These are phyloP conservation scores for Branchipolynoe longqiensis DNA, from an alignment of 2,888 invertebrate genomes.

Conservation along the genomic window DNA sequence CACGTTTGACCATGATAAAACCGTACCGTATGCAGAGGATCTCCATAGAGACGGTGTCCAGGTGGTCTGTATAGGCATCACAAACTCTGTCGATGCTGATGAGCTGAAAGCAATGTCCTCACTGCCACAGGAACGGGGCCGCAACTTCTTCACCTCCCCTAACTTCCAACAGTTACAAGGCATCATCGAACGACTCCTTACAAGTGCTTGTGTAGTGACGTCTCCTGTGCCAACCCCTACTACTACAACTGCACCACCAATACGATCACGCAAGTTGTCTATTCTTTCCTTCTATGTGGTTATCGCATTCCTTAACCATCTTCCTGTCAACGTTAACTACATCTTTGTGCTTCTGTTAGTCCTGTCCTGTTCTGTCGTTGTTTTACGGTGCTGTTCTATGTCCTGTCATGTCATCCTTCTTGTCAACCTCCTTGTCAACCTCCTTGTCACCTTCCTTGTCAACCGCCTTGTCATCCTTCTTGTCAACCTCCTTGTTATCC, in stretches of 20 bases:
- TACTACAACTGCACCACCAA: neutral
- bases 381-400: no score
- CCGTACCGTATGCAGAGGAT: constrained; percentile 42
- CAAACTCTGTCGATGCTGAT: constrained; percentile 44
- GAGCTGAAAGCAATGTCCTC: constrained; percentile 60
- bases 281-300: no score
- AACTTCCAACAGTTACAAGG: constrained; percentile 12
- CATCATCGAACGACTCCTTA: neutral
- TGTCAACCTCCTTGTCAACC: no score
- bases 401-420: no score
- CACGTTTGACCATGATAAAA: constrained; percentile 43
- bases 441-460: no score
- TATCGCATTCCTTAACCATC: no score
- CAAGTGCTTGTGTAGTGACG: constrained; percentile 43
- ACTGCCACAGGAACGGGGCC: neutral
- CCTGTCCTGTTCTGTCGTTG: no score
- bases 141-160: constrained; percentile 35
- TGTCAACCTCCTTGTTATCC: no score
- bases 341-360: no score
- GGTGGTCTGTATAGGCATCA: constrained; percentile 41
- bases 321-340: no score
- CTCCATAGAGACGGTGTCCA: constrained; percentile 11
- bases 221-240: no score
- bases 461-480: no score
- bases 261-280: constrained; percentile 4